A percentile compares a stretch with the other conserved stretches of the same genome.
Conservation (phyloP, 2,888 invertebrate genomes). For the Harpagoxenus sublaevis region DNA sequence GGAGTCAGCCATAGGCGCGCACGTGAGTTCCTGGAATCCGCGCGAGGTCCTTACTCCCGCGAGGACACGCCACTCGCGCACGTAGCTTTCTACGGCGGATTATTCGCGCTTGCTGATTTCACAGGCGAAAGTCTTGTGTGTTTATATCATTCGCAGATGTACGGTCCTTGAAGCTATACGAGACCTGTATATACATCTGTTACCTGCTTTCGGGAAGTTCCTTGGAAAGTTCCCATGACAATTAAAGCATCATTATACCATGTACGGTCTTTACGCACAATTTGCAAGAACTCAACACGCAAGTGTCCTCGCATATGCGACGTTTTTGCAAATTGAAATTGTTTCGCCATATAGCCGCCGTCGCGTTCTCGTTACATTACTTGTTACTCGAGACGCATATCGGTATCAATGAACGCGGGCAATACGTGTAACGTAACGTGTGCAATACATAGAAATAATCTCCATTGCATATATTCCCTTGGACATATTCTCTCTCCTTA, state of each 20-base stretch:
- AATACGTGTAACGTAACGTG: neutral
- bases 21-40: neutral
- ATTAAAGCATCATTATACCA: neutral
- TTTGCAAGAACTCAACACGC: neutral
- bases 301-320: neutral
- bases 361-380: neutral
- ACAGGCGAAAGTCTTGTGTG: neutral
- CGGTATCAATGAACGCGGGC: neutral
- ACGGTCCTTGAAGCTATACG: neutral
- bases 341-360: neutral
- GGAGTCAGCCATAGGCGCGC: neutral
- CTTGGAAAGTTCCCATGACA: neutral
- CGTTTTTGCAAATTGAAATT: neutral
- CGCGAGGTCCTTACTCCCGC: neutral
- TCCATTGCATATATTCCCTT: neutral
- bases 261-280: neutral
- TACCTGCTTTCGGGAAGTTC: neutral
- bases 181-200: neutral
- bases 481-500: neutral
- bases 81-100: neutral
- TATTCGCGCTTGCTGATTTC: neutral
- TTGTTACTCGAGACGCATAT: neutral
- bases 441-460: neutral
- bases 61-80: neutral
- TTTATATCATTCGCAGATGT: neutral